These are phyloP conservation scores for Amphipoea oculea DNA, from an alignment of 2,888 invertebrate genomes.

Conservation along the genomic window DNA sequence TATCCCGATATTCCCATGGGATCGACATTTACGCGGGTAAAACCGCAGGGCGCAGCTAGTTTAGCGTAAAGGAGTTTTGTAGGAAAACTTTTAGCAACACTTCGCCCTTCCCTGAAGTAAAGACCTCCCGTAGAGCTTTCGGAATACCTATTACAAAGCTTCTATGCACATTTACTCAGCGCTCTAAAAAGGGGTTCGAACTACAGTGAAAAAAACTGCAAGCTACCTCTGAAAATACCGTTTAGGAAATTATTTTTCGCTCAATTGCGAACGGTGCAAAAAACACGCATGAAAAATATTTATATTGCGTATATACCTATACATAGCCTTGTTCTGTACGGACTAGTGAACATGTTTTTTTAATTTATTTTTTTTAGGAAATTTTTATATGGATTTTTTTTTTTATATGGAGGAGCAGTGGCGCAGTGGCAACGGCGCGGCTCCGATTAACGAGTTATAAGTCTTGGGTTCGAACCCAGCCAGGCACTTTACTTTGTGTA, in stretches of 20 bases:
- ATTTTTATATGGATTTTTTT: too few relatives aligned
- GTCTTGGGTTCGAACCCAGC: too few relatives aligned
- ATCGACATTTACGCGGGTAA: too few relatives aligned
- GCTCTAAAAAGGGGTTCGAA: constrained; percentile 3
- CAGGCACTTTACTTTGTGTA: too few relatives aligned
- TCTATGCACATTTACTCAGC: constrained; percentile 18
- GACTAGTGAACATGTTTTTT: background rate
- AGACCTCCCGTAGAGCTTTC: constrained; percentile 1
- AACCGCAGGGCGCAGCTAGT: too few relatives aligned
- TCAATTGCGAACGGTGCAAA: background rate
- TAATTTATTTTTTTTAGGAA: too few relatives aligned
- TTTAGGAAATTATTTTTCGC: constrained; percentile 20
- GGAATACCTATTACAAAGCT: constrained; percentile 27
- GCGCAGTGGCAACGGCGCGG: too few relatives aligned
- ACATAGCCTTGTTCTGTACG: too few relatives aligned
- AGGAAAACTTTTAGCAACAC: background rate
- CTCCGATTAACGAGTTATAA: too few relatives aligned
- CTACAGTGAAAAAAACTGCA: background rate
- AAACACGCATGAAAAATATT: background rate
- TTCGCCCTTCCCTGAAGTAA: background rate
- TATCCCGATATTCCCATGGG: too few relatives aligned
- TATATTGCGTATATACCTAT: background rate
- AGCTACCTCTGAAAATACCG: constrained; percentile 5
- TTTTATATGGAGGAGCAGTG: too few relatives aligned
- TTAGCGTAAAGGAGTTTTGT: constrained; percentile 8